phyloP scores from a whole-genome alignment of 2,797 vertebrate genomes.

The Poliocrania exsul region DNA sequence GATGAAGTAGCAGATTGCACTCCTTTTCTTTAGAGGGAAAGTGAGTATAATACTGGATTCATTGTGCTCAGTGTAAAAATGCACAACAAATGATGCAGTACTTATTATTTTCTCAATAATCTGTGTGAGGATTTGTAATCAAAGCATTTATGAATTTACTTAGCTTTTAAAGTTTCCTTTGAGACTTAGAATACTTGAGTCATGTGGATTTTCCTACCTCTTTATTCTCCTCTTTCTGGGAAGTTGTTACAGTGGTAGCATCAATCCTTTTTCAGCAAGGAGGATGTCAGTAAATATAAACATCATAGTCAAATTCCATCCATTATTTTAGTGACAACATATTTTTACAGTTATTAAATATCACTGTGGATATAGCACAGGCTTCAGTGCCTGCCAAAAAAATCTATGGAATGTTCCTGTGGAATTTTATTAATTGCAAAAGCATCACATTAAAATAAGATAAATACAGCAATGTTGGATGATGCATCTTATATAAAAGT shows the following conservation, averaged over 20 bases:
- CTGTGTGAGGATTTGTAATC: neutral
- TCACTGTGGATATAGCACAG: neutral
- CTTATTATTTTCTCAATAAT: neutral
- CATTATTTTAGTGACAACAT: constrained; percentile 43
- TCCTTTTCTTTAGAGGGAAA: neutral
- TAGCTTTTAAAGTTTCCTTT: neutral
- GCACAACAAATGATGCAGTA: neutral
- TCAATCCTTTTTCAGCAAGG: neutral
- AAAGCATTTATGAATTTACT: neutral
- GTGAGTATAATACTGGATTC: neutral
- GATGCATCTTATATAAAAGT: neutral
- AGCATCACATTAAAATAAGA: neutral
- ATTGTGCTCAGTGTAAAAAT: neutral
- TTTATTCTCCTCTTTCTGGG: neutral
- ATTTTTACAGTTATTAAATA: constrained; percentile 36
- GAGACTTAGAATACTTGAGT: neutral
- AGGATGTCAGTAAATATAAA: constrained; percentile 26
- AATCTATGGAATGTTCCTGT: neutral
- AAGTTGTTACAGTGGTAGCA: neutral
- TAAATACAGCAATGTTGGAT: neutral
- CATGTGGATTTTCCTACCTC: neutral
- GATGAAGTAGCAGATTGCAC: neutral
- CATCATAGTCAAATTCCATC: neutral
- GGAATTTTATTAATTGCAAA: constrained; percentile 40
- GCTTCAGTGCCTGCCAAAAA: neutral